These are phyloP conservation scores for Thyatira batis DNA, from an alignment of 2,888 invertebrate species.

Conservation along the genomic window DNA sequence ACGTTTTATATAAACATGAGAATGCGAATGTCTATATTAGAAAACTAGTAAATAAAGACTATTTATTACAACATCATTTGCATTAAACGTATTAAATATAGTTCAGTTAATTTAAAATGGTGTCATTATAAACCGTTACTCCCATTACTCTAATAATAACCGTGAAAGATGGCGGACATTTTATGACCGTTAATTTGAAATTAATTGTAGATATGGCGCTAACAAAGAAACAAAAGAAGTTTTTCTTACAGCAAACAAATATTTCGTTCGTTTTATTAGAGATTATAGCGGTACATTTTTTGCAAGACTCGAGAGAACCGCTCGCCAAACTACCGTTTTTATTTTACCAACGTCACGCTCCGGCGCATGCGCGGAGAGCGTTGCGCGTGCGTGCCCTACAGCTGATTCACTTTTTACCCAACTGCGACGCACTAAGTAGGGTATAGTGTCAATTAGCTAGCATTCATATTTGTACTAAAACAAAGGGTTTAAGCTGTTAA, in stretches of 20 bases:
- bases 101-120: no score
- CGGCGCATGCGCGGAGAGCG: constrained; percentile 38
- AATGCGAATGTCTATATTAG: no score
- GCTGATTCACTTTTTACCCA: constrained; percentile 43
- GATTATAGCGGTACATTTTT: constrained; percentile 32
- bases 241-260: neutral
- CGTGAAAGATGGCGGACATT: no score
- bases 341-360: constrained; percentile 46
- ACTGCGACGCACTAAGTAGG: constrained; percentile 19
- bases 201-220: neutral
- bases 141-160: no score
- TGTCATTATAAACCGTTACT: no score
- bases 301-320: constrained; percentile 20
- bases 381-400: constrained; percentile 54
- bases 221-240: neutral
- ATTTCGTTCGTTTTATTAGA: neutral
- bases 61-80: no score
- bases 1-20: no score
- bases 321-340: constrained; percentile 33
- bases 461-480: no score
- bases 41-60: no score
- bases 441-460: constrained; percentile 24
- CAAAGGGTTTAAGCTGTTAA: constrained; percentile 12
- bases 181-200: neutral
- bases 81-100: no score